Conservation (phyloP, 1,140 invertebrate species). For the Chrysoperla carnea region DNA sequence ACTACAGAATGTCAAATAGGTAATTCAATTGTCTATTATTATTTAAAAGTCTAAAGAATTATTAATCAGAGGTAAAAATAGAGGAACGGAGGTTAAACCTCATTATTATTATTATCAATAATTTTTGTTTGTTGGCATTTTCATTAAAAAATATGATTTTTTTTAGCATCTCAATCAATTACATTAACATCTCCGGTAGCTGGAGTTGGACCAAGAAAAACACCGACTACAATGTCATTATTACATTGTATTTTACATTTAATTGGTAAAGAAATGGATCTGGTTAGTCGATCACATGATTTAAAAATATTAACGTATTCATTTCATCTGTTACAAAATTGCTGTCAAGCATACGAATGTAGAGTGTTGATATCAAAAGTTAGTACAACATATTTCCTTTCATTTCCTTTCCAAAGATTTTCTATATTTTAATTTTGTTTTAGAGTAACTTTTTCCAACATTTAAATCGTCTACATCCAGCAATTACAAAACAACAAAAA, state of each 20-base stretch:
- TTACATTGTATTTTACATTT: constrained; percentile 27
- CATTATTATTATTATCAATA: no score
- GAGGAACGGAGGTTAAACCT: no score
- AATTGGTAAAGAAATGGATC: constrained; percentile 28
- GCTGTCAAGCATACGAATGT: constrained; percentile 28
- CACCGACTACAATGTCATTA: constrained; percentile 27
- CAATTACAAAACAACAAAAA: constrained; percentile 21
- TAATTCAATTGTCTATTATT: no score
- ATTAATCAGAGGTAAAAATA: no score
- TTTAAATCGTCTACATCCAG: constrained; percentile 22
- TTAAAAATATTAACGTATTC: constrained; percentile 22
- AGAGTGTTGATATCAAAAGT: constrained; percentile 31
- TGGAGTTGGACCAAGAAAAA: constrained; percentile 30
- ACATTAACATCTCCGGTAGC: constrained; percentile 28
- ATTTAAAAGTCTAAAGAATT: no score
- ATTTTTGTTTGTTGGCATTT: no score
- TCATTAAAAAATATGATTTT: no score
- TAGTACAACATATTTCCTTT: constrained; percentile 7
- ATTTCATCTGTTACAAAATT: constrained; percentile 29
- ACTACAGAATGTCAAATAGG: constrained; percentile 28
- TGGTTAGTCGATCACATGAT: constrained; percentile 22
- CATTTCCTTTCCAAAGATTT: neutral
- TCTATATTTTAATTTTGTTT: constrained; percentile 5
- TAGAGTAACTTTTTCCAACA: constrained; percentile 22
- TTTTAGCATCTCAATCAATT: constrained; percentile 28